Evolutionary conservation across 2,888 invertebrate genomes (phyloP).

Genomic region (Latrodectus elegans): DNA sequence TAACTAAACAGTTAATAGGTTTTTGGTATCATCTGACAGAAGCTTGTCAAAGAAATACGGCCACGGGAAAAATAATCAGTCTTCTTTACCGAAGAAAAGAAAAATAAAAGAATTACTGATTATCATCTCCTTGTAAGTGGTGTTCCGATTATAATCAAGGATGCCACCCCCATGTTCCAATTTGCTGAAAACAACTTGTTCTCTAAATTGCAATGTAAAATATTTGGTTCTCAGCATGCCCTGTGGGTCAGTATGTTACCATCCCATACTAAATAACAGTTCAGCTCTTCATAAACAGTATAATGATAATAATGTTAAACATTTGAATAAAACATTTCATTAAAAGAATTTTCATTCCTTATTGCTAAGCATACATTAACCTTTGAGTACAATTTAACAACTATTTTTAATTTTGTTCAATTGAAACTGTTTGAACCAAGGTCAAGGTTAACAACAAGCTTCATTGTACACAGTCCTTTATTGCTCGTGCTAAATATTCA

Average conservation of each 20-base stretch:
- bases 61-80: slow-evolving; percentile 9
- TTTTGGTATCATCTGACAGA: neutral
- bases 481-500: no score
- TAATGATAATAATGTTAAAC: no score
- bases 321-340: no score
- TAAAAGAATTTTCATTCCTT: no score
- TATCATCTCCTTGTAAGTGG: neutral
- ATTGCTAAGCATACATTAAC: no score
- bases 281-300: no score
- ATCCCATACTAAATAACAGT: no score
- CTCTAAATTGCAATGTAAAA: neutral
- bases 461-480: no score
- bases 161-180: slow-evolving; percentile 9
- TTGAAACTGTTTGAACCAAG: no score
- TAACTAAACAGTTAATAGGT: slow-evolving; percentile 23
- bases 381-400: no score
- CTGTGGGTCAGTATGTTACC: slow-evolving; percentile 2
- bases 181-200: slow-evolving; percentile 6
- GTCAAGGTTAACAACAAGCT: no score
- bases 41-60: slow-evolving; percentile 16
- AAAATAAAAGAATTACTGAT: neutral
- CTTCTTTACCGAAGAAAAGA: slow-evolving; percentile 3
- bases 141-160: neutral
- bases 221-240: neutral
- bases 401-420: no score